Base-by-base conservation (phyloP, 2,113 vertebrate genomes). In the Myiagra hebetior region DNA sequence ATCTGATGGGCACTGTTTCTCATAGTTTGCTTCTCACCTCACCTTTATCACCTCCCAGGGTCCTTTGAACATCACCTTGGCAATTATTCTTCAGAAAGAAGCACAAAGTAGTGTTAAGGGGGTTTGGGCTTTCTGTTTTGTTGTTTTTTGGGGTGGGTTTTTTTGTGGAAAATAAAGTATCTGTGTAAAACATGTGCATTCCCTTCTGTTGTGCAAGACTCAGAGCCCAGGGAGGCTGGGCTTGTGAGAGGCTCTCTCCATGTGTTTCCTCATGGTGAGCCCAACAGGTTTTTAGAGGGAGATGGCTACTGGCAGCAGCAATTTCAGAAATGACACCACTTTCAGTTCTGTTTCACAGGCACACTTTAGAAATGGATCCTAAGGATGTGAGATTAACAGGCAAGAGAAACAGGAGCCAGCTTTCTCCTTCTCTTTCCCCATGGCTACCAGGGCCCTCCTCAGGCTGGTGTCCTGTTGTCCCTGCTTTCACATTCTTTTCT, bases 221-320 rank as follows among this genome's bases (percentile, higher is more conserved):
- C 0, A 0, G 47, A 63, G 80, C 47, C n/a, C 0, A 1, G 63
- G 33, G 46, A 92, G 8, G 11, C 44, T n/a, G 15, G 55, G 44
- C 39, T 52, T 64, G n/a, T 0, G 1, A 20, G 31, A 68, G 24
- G 26, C 26, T 77, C 21, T 91, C 73, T 14, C 0, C 1, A 11
- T 52, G 47, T 15, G 26, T 57, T 84, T 68, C 68, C 35, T 69
- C 31, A 20, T 19, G 31, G 35, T 31, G 15, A 18, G 35, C 6
- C 2, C 1, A 68, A 41, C 31, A 65, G 64, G 8, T 72, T 82
- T 78, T 50, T n/a, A 33, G 69, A 85, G 52, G 3, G 6, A 68
- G 70, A 59, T 41, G 49, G 46, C 42, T 26, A 73, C 67, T 4
- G 6, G 31, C 41, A 79, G 33, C 39, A 82, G 35, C 65, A 72